These are phyloP conservation scores for Rachycentron canadum DNA, from an alignment of 2,797 vertebrate species.

Conservation along the genomic window DNA sequence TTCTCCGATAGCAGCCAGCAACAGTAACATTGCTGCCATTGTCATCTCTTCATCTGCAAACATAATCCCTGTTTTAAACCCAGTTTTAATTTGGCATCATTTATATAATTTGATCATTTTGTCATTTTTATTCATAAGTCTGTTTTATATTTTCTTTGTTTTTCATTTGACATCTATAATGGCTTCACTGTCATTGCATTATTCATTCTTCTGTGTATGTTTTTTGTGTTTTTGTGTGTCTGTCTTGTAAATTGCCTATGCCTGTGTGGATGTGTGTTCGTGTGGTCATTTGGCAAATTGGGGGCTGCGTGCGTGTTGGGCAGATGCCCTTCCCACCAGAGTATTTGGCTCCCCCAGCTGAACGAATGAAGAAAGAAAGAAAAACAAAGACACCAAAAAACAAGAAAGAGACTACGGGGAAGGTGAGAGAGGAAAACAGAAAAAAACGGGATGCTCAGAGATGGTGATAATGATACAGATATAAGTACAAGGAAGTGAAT, in stretches of 20 bases:
- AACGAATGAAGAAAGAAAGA: conserved; percentile 89
- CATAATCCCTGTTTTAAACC: conserved; percentile 67
- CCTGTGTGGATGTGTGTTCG: conserved; percentile 67
- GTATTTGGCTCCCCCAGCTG: conserved; percentile 89
- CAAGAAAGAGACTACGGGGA: conserved; percentile 87
- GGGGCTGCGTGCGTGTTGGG: conserved; percentile 75
- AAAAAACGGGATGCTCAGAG: conserved; percentile 17
- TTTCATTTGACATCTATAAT: conserved; percentile 55
- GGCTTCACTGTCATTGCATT: conserved; percentile 72
- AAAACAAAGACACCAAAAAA: conserved; percentile 88
- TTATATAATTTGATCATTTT: conserved; percentile 65
- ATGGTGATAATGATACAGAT: conserved; percentile 19
- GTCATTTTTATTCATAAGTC: conserved; percentile 72
- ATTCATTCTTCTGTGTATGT: conserved; percentile 71
- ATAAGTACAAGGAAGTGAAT: not conserved
- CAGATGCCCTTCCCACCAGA: conserved; percentile 90
- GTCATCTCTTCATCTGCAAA: conserved; percentile 58
- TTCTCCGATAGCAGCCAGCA: conserved; percentile 2
- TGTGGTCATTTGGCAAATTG: conserved; percentile 70
- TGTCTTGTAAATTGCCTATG: conserved; percentile 56
- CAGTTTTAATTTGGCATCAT: conserved; percentile 70
- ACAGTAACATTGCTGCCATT: conserved; percentile 42
- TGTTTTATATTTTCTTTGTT: conserved; percentile 65
- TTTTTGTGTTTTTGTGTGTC: conserved; percentile 57
- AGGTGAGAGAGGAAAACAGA: conserved; percentile 84